phyloP scores from a whole-genome alignment of 2,888 invertebrate genomes.

The Resseliella maxima region DNA sequence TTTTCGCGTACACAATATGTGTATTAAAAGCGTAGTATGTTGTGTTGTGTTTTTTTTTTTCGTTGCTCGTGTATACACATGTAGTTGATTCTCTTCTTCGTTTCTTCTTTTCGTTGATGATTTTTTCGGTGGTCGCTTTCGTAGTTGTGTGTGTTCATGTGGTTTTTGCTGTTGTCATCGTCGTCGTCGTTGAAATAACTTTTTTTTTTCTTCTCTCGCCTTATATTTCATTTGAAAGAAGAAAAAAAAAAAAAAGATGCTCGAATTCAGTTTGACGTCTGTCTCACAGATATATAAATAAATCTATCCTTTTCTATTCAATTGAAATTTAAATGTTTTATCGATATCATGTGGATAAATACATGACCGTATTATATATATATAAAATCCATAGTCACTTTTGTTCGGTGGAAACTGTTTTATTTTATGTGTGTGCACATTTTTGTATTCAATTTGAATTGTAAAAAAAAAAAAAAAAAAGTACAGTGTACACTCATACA shows the following conservation, averaged over 20 bases:
- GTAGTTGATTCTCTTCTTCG: constrained; percentile 18
- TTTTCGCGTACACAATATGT: constrained; percentile 40
- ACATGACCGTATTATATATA: not conserved
- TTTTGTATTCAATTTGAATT: not conserved
- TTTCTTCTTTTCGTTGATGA: constrained; percentile 14
- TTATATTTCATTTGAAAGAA: not conserved
- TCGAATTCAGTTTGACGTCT: constrained; percentile 25
- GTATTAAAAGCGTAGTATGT: constrained; percentile 34
- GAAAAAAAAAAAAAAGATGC: not conserved
- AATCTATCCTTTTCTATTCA: not conserved
- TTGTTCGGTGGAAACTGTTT: not conserved
- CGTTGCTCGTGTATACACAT: not conserved
- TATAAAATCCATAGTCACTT: not conserved
- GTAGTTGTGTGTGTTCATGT: not conserved
- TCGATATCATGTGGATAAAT: not conserved
- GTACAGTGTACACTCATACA: not conserved
- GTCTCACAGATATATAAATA: not conserved
- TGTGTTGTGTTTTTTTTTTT: constrained; percentile 1
- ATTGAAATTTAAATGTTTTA: not conserved
- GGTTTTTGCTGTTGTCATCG: too few relatives aligned
- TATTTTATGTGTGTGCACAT: not conserved
- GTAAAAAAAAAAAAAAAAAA: too few relatives aligned
- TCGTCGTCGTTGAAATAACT: too few relatives aligned
- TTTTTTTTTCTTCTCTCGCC: not conserved
- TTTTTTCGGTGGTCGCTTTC: constrained; percentile 33